Percentiles rank a stretch among this genome's conserved stretches.
Conservation (phyloP, 2,888 invertebrate species). For the Cerastis leucographa region DNA sequence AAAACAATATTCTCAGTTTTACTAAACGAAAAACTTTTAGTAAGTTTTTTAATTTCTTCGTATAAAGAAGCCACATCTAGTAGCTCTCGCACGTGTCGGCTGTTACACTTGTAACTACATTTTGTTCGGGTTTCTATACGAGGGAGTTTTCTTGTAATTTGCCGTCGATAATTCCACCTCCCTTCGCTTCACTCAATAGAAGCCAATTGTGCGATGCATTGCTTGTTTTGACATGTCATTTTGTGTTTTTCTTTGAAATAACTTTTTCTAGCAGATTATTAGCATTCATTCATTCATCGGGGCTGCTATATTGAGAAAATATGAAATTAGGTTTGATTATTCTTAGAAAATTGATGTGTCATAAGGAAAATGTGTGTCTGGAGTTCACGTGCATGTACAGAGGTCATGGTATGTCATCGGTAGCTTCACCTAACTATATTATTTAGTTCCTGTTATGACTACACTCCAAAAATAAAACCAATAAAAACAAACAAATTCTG, state of each 20-base stretch:
- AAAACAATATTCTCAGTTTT: slow-evolving; percentile 18
- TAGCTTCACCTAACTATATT: neutral
- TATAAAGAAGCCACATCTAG: slow-evolving; percentile 68
- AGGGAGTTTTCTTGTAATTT: slow-evolving; percentile 83
- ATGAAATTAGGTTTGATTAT: slow-evolving; percentile 17
- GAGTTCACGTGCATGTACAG: neutral
- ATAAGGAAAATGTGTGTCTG: slow-evolving; percentile 4
- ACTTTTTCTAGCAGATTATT: slow-evolving; percentile 57
- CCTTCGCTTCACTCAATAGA: slow-evolving; percentile 77
- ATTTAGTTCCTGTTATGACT: neutral
- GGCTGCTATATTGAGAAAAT: slow-evolving; percentile 49
- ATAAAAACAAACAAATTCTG: slow-evolving; percentile 20
- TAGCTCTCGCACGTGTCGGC: slow-evolving; percentile 22
- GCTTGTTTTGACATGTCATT: slow-evolving; percentile 81
- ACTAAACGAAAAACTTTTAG: neutral
- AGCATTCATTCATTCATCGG: slow-evolving; percentile 64
- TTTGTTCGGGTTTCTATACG: slow-evolving; percentile 68
- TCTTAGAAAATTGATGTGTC: neutral
- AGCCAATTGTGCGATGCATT: slow-evolving; percentile 82
- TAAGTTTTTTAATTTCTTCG: neutral
- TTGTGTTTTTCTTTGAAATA: slow-evolving; percentile 72
- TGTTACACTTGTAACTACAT: slow-evolving; percentile 75
- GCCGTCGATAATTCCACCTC: slow-evolving; percentile 79
- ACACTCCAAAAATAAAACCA: neutral
- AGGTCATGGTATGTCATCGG: neutral